Conservation (phyloP, 2,888 invertebrate genomes). For the Eristalinus sepulchralis region DNA sequence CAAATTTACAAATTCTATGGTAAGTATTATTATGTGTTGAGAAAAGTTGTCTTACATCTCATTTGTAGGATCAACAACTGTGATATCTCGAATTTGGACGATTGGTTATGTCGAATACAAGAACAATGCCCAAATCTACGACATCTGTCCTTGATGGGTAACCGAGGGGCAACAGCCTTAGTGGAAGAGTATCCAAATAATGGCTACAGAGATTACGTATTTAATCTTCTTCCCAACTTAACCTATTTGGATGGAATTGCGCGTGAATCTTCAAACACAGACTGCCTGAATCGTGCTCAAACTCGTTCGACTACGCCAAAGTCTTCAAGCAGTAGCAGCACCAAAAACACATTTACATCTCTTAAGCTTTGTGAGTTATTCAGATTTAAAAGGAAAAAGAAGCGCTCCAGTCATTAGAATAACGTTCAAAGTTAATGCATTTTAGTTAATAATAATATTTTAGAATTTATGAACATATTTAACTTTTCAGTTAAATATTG, state of each 20-base stretch:
- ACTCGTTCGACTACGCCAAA: conserved; percentile 5
- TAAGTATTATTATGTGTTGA: conserved; percentile 75
- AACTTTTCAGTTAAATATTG: too few relatives aligned
- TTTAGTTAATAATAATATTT: background rate
- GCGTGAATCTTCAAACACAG: conserved; percentile 15
- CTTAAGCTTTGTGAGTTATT: conserved; percentile 77
- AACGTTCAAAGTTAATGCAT: conserved; percentile 73
- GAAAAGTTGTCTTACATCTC: background rate
- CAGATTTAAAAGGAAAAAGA: conserved; percentile 74
- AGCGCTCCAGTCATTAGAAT: conserved; percentile 71
- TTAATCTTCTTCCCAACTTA: conserved; percentile 75
- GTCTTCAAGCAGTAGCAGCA: conserved; percentile 8
- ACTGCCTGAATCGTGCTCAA: background rate
- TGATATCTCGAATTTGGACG: conserved; percentile 85
- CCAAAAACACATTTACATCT: conserved; percentile 5
- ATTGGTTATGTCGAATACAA: conserved; percentile 87
- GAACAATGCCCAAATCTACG: conserved; percentile 87
- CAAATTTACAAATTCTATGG: conserved; percentile 89
- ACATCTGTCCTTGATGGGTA: conserved; percentile 90
- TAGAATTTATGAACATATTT: too few relatives aligned
- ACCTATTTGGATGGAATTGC: conserved; percentile 76
- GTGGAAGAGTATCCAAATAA: conserved; percentile 19
- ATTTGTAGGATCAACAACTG: conserved; percentile 85
- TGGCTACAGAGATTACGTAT: conserved; percentile 76
- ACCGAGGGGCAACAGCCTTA: conserved; percentile 83